Base-by-base conservation (phyloP, 2,888 invertebrate species). In the Aphrophora alni region DNA sequence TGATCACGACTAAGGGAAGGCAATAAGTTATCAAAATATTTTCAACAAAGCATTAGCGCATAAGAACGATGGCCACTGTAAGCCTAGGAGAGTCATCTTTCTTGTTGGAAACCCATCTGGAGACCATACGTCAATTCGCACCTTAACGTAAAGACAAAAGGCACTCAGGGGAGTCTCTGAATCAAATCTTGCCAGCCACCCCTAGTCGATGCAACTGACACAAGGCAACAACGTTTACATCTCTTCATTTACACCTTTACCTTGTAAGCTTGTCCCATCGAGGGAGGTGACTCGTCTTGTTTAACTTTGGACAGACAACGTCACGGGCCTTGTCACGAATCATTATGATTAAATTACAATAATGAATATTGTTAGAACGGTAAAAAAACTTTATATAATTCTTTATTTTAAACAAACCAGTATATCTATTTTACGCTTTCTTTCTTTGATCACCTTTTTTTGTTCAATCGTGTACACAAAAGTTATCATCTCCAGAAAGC, bases 1-100 rank as follows among this genome's bases (percentile, higher is more conserved):
- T n/a, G n/a, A n/a, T n/a, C n/a, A n/a, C n/a, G n/a, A n/a, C n/a
- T n/a, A n/a, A 14, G 44, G 44, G 44, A 44, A 44, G 17, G 44
- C 44, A 44, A 44, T 44, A 44, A 44, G 44, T 44, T 44, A 44
- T 44, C 44, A 44, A 44, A 44, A 44, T 44, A 44, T 44, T 44
- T n/a, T 44, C 44, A 44, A 7, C 44, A 44, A 44, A 44, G 44
- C 44, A 44, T 44, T 44, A 44, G 44, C 3, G 17, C 44, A 17
- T 44, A 76, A 76, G 76, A 76, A 38, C 69, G 76, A 76, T 76
- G 69, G 76, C 68, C 59, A 24, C 26, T 28, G 44, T 38, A 74
- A 33, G 76, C 76, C 76, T 76, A 27, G n/a, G 76, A 76, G 76
- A 68, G 69, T 68, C 33, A 76, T 76, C 76, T 33, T 59, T 76